Evolutionary conservation across 2,113 vertebrate species (phyloP).

Genomic region (Lepidothrix coronata): DNA sequence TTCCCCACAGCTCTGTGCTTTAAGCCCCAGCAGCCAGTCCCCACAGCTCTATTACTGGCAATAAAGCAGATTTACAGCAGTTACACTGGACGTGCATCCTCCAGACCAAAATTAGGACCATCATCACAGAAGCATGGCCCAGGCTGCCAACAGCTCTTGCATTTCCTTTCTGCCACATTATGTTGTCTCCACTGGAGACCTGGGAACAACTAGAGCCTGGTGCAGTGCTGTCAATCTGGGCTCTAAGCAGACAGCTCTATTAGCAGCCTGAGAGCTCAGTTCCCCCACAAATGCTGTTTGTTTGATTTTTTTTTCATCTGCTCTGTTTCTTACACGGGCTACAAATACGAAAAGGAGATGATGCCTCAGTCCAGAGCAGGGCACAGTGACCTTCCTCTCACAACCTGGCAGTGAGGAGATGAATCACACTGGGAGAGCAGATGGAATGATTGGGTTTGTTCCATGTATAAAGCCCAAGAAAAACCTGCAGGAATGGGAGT

Average conservation of each 20-base stretch:
- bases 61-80: background rate
- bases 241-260: background rate
- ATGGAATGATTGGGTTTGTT: fast-evolving
- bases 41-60: background rate
- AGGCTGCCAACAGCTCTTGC: background rate
- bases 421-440: background rate
- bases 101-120: background rate
- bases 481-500: background rate
- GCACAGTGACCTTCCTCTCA: background rate
- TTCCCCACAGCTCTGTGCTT: background rate
- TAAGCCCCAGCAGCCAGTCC: background rate
- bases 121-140: background rate
- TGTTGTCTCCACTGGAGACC: background rate
- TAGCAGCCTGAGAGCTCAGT: background rate
- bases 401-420: background rate
- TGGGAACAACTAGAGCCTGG: background rate
- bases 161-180: background rate
- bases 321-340: background rate
- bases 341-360: background rate
- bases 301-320: background rate
- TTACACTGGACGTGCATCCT: fast-evolving
- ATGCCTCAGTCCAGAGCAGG: background rate
- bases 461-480: background rate
- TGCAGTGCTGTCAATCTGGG: background rate
- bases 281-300: background rate